Percentiles rank a stretch among this genome's conserved stretches.
phyloP scores from a whole-genome alignment of 2,797 vertebrate species.

The Pantherophis vulpinus region DNA sequence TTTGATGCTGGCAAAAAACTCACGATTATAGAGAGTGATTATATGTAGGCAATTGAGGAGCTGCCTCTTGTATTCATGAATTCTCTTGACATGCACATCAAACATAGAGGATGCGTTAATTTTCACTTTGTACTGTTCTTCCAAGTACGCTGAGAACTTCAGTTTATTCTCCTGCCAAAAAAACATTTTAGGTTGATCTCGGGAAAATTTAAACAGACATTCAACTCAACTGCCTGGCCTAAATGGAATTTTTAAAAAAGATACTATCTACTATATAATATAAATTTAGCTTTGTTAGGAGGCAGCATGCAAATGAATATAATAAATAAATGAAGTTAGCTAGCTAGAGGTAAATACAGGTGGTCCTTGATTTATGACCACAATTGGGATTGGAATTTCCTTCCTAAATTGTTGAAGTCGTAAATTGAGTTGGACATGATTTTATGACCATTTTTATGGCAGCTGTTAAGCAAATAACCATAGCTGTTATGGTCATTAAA shows the following conservation, averaged over 20 bases:
- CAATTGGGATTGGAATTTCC: background rate
- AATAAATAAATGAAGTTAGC: background rate
- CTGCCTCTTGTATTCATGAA: slow-evolving; percentile 87
- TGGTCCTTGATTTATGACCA: background rate
- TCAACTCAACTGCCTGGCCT: background rate
- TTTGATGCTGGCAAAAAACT: slow-evolving; percentile 48
- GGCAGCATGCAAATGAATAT: background rate
- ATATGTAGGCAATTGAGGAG: slow-evolving; percentile 83
- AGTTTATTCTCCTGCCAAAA: slow-evolving; percentile 81
- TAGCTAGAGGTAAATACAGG: background rate
- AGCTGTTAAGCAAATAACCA: background rate
- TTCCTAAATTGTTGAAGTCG: background rate
- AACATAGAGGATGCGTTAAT: slow-evolving; percentile 83
- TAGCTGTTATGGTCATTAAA: background rate
- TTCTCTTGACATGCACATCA: slow-evolving; percentile 85
- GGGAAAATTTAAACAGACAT: background rate
- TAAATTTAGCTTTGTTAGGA: background rate
- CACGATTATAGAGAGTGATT: slow-evolving; percentile 83
- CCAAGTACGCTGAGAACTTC: slow-evolving; percentile 81
- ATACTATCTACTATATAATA: background rate
- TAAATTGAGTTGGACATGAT: background rate
- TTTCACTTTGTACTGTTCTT: slow-evolving; percentile 80
- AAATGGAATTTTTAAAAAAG: background rate
- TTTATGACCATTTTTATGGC: background rate
- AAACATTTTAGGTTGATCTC: background rate